These are phyloP conservation scores for Rhabdomys pumilio DNA, from an alignment of 2,797 vertebrate species.

Conservation along the genomic window DNA sequence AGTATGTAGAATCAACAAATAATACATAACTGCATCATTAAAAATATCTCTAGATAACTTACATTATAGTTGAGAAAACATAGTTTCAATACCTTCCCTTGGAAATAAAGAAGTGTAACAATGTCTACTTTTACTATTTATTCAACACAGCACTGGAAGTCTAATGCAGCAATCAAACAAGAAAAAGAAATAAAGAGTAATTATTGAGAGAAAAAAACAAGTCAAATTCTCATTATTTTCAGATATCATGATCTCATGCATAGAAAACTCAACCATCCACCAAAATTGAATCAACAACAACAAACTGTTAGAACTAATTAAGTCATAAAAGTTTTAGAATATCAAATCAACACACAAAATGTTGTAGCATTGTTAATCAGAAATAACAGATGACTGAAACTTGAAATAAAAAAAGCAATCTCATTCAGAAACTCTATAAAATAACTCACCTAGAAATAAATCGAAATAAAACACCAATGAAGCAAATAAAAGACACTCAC, in stretches of 20 bases:
- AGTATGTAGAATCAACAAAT: background rate
- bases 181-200: background rate
- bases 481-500: background rate
- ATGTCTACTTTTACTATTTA: background rate
- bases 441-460: background rate
- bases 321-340: background rate
- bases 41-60: background rate
- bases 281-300: background rate
- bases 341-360: background rate
- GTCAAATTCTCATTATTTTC: background rate
- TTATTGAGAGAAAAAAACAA: background rate
- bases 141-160: background rate
- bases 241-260: background rate
- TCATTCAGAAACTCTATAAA: background rate
- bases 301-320: background rate
- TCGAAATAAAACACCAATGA: background rate
- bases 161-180: background rate
- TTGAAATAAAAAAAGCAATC: background rate
- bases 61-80: conserved; percentile 16
- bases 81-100: background rate
- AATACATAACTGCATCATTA: background rate
- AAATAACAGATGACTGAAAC: background rate
- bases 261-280: background rate
- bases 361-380: background rate
- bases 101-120: background rate